Evolutionary conservation across 1,140 invertebrate species (phyloP), one percentile per base, ranked within the genome.

Genomic region (Drosophila mojavensis): DNA sequence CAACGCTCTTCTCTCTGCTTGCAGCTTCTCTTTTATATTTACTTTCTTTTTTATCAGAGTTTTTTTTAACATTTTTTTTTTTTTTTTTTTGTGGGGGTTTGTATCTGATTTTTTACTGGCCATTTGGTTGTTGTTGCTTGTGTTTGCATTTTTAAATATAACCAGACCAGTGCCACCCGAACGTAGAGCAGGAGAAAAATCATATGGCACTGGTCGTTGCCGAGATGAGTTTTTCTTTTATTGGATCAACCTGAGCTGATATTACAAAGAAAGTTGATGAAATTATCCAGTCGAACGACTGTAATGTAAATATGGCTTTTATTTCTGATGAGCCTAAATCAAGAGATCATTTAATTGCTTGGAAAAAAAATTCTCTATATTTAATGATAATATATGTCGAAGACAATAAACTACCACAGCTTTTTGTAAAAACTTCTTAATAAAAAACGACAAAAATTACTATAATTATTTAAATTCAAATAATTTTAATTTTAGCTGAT

Each of bases 131-230:
- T 62, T 47, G 59, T 56, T 47, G 59, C 20, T 43, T 59, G 51
- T 56, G 51, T 56, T 68, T 74, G 71, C 71, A 69, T 74, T 74
- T 74, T 63, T 56, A 69, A 74, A 69, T 62, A 74, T 39, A 69
- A 58, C 24, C 58, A 43, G 17, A 50, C 28, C 58, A 58, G 36
- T 61, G 48, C 20, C 24, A 62, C 39, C 58, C 39, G 43, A 55
- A 61, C 69, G 56, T 24, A 50, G 58, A 48, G 24, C 13, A 47
- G 26, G 20, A 50, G 11, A 60, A 48, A 11, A 28, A 28, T 41
- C 47, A 36, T 61, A 67, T 61, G 24, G 13, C 51, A 54, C 63
- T 67, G 20, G 64, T 45, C 51, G 51, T 41, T 55, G 24, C 53
- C 36, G 51, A 53, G 17, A 60, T 47, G 63, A 54, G 55, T 51